A percentile compares a stretch with the other conserved stretches of the same genome.
These are phyloP conservation scores for Amblyjoppa proteus DNA, from an alignment of 2,888 invertebrate species.

Conservation along the genomic window DNA sequence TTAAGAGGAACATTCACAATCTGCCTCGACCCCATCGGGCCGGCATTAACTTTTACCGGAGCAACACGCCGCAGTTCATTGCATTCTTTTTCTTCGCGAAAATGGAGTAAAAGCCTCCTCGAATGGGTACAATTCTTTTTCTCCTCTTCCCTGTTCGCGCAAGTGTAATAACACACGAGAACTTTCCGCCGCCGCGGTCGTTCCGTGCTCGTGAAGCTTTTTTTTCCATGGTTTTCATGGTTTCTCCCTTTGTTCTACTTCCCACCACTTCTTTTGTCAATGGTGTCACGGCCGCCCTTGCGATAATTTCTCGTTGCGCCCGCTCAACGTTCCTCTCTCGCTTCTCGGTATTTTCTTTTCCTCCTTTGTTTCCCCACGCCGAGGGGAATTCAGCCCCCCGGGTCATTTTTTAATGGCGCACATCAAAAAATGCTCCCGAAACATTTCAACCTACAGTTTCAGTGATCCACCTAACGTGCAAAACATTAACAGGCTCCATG, in stretches of 20 bases:
- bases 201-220: constrained; percentile 48
- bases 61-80: constrained; percentile 47
- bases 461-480: background rate
- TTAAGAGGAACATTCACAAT: constrained; percentile 40
- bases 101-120: constrained; percentile 52
- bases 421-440: background rate
- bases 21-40: constrained; percentile 25
- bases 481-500: background rate
- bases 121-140: constrained; percentile 49
- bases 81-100: constrained; percentile 32
- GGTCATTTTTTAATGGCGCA: background rate
- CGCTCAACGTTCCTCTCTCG: constrained; percentile 46
- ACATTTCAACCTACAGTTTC: background rate
- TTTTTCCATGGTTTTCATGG: constrained; percentile 50
- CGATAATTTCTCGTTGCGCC: constrained; percentile 60
- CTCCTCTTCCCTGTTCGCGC: constrained; percentile 37
- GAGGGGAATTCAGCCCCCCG: background rate
- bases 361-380: background rate
- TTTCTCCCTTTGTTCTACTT: constrained; percentile 62
- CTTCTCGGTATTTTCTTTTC: constrained; percentile 60
- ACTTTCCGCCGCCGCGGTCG: constrained; percentile 44
- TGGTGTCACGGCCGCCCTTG: constrained; percentile 45
- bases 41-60: constrained; percentile 54
- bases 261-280: constrained; percentile 58
- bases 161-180: constrained; percentile 60